These are phyloP conservation scores for Pterophyllum scalare DNA, from an alignment of 2,113 vertebrate genomes.

Conservation along the genomic window DNA sequence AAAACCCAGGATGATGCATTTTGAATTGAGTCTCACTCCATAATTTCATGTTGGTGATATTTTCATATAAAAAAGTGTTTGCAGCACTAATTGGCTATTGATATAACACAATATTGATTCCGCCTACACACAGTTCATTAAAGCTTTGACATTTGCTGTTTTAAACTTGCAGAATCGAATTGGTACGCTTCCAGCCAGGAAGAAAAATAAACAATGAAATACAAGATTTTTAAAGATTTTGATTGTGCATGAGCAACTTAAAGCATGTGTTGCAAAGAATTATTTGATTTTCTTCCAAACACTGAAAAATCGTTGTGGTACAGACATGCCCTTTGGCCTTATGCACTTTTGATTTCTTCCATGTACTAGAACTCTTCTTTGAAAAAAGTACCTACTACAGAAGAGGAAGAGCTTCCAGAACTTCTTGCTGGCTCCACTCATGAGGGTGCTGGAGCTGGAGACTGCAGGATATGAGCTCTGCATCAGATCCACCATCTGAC, in stretches of 20 bases:
- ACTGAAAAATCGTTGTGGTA: neutral
- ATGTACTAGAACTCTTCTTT: neutral
- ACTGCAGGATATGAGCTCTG: conserved; percentile 41
- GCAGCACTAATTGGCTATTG: conserved; percentile 26
- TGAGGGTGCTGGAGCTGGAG: conserved; percentile 34
- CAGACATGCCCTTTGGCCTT: neutral
- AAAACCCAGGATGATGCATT: neutral
- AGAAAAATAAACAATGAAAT: neutral
- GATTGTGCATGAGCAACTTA: neutral
- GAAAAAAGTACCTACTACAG: neutral
- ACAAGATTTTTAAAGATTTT: neutral
- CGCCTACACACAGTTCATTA: conserved; percentile 31
- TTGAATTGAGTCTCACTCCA: neutral
- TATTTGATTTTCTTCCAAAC: conserved; percentile 7
- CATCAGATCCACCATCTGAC: conserved; percentile 65
- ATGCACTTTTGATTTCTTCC: neutral
- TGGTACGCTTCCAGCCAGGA: neutral
- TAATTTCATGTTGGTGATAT: conserved; percentile 1
- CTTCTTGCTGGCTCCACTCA: conserved; percentile 21
- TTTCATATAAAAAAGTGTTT: conserved; percentile 19
- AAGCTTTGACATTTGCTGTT: conserved; percentile 44
- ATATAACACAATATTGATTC: conserved; percentile 35
- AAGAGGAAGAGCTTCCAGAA: neutral
- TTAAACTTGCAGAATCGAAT: conserved; percentile 8
- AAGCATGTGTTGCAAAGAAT: neutral